phyloP scores from a whole-genome alignment of 2,888 invertebrate species.

The Agriopis aurantiaria region DNA sequence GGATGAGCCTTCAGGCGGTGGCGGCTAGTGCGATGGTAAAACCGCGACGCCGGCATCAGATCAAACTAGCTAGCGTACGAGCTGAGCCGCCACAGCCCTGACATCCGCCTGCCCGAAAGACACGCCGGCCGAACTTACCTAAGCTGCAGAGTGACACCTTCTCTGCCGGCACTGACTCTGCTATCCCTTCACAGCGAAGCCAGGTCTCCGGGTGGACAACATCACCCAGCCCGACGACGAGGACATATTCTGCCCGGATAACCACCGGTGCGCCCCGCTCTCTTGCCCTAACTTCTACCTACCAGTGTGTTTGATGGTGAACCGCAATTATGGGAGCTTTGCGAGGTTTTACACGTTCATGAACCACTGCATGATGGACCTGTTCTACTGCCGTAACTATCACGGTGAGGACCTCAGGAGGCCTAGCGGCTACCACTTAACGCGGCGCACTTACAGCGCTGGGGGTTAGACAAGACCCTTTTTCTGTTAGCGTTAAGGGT shows the following conservation, averaged over 20 bases:
- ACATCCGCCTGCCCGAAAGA: no score
- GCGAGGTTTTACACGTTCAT: slow-evolving; percentile 65
- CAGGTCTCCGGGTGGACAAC: not conserved
- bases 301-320: slow-evolving; percentile 65
- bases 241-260: slow-evolving; percentile 52
- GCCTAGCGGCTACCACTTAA: no score
- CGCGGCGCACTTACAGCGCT: not conserved
- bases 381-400: slow-evolving; percentile 66
- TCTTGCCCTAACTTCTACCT: slow-evolving; percentile 61
- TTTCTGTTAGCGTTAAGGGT: no score
- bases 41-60: no score
- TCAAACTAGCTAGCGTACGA: no score
- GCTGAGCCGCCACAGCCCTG: no score
- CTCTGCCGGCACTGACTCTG: not conserved
- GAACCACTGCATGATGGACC: slow-evolving; percentile 67
- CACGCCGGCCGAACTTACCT: no score
- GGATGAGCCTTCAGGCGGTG: no score
- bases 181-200: not conserved
- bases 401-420: slow-evolving; percentile 50
- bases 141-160: no score
- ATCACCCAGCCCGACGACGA: slow-evolving; percentile 54
- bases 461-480: no score
- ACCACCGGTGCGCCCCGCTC: slow-evolving; percentile 59
- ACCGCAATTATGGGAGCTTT: slow-evolving; percentile 58
- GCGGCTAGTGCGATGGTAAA: no score